Conservation (phyloP, 2,888 invertebrate genomes). For the Neocrepidodera transversa region DNA sequence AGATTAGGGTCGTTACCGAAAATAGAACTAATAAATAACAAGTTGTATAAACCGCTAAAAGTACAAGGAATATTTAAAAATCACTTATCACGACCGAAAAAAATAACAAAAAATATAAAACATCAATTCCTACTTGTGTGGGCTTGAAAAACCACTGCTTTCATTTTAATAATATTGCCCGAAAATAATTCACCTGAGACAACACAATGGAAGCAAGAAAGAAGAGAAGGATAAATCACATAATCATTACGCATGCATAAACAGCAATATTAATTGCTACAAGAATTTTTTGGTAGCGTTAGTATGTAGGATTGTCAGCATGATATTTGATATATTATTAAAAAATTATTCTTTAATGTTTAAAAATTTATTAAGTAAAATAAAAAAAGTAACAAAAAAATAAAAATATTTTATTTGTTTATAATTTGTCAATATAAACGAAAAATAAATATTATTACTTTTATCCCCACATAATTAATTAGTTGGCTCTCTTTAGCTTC, state of each 20-base stretch:
- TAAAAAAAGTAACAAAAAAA: no score
- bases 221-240: constrained; percentile 28
- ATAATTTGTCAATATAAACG: no score
- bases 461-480: no score
- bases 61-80: constrained; percentile 12
- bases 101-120: constrained; percentile 3
- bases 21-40: neutral
- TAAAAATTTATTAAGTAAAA: no score
- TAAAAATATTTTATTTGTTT: no score
- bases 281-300: constrained; percentile 18
- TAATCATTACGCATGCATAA: constrained; percentile 30
- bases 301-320: constrained; percentile 13
- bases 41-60: neutral
- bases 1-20: neutral
- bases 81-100: constrained; percentile 1
- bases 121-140: constrained; percentile 23
- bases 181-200: constrained; percentile 35
- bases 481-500: no score
- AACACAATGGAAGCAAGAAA: constrained; percentile 31
- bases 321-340: constrained; percentile 17
- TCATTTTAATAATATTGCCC: constrained; percentile 32
- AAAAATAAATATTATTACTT: no score
- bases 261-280: constrained; percentile 30
- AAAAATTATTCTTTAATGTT: no score
- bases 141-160: constrained; percentile 30